A percentile compares a stretch with the other conserved stretches of the same genome.
phyloP scores from a whole-genome alignment of 2,113 vertebrate species.

The Passer montanus region DNA sequence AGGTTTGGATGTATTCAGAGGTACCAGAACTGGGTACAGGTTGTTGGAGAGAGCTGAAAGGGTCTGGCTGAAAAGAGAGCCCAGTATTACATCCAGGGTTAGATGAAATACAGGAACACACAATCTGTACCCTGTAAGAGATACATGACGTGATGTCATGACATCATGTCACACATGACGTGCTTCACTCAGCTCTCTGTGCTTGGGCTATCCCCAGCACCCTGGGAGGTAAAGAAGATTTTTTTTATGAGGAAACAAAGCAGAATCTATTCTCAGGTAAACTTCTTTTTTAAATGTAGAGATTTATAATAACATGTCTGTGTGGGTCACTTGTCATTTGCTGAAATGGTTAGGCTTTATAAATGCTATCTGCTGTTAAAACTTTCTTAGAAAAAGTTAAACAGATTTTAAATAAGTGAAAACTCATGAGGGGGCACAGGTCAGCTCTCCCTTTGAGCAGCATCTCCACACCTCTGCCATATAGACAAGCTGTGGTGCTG shows the following conservation, averaged over 20 bases:
- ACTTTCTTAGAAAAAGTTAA: background rate
- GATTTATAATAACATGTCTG: background rate
- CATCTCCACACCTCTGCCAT: background rate
- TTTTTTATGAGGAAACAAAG: background rate
- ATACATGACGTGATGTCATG: background rate
- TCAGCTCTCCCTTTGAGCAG: background rate
- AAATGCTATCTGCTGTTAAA: background rate
- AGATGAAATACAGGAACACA: background rate
- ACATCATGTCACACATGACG: fast-evolving
- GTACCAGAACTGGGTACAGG: background rate
- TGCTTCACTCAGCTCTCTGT: background rate
- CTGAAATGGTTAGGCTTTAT: background rate
- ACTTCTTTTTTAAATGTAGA: background rate
- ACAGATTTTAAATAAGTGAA: background rate
- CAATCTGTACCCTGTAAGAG: background rate
- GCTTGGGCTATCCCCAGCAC: background rate
- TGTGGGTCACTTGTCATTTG: background rate
- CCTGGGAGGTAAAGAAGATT: background rate
- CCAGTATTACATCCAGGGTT: background rate
- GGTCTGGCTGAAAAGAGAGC: background rate
- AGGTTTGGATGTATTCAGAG: background rate
- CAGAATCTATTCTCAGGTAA: background rate
- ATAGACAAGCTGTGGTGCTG: background rate
- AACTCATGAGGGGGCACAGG: background rate
- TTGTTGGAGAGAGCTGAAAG: background rate